phyloP scores from a whole-genome alignment of 1,140 invertebrate genomes.

The Pentalonia nigronervosa region DNA sequence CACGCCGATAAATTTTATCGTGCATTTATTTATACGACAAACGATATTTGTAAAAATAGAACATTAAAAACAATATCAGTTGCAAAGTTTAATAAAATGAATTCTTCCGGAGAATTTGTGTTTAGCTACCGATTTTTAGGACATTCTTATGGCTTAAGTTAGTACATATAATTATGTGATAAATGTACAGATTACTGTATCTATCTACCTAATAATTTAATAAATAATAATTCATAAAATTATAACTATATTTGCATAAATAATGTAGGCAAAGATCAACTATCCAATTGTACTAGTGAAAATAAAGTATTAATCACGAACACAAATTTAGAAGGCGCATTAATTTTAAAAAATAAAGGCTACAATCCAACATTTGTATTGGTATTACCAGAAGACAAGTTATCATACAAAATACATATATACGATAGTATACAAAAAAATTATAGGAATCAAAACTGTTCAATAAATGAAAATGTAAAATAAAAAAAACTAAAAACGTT shows the following conservation, averaged over 20 bases:
- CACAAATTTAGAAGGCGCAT: conserved; percentile 25
- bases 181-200: not conserved
- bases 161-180: not conserved
- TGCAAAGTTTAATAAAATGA: not conserved
- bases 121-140: conserved; percentile 39
- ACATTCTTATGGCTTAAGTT: conserved; percentile 43
- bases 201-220: not conserved
- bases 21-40: conserved; percentile 29
- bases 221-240: not conserved
- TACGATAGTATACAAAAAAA: not conserved
- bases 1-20: conserved; percentile 11
- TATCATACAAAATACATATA: not conserved
- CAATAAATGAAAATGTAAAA: conserved; percentile 22
- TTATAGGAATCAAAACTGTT: not conserved
- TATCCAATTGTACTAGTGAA: not conserved
- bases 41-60: not conserved
- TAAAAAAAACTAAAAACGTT: not conserved
- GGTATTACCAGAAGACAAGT: conserved; percentile 29
- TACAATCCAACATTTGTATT: conserved; percentile 9
- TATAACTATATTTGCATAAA: not conserved
- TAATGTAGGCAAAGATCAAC: conserved; percentile 26
- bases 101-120: conserved; percentile 5
- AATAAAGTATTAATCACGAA: conserved; percentile 44
- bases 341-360: conserved; percentile 43
- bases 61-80: conserved; percentile 21